Conservation (phyloP, 2,888 invertebrate species). For the Blastobasis lacticolella region DNA sequence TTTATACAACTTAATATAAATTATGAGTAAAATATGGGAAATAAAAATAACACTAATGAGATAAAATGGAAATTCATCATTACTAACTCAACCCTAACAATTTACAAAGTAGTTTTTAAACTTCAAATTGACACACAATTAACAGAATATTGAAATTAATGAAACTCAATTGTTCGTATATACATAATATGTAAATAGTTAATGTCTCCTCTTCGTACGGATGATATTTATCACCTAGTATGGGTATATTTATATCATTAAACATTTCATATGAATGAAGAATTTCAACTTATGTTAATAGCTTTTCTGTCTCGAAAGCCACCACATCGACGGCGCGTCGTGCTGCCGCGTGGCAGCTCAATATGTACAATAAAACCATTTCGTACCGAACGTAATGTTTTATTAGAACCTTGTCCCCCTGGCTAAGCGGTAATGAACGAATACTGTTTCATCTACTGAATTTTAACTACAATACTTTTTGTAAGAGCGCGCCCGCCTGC, state of each 20-base stretch:
- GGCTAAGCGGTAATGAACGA: background rate
- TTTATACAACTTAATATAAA: conserved; percentile 66
- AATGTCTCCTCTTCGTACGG: too few relatives aligned
- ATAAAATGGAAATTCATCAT: conserved; percentile 49
- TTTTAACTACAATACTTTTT: background rate
- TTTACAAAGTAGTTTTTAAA: conserved; percentile 55
- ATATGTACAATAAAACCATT: conserved; percentile 15
- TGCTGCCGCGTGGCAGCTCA: conserved; percentile 4
- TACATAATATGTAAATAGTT: conserved; percentile 26
- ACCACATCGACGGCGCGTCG: conserved; percentile 14
- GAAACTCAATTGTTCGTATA: conserved; percentile 49
- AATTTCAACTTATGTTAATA: conserved; percentile 15
- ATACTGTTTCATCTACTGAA: background rate
- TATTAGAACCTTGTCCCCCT: conserved; percentile 1
- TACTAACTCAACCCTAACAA: conserved; percentile 52
- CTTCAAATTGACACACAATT: conserved; percentile 32
- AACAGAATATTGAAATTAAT: conserved; percentile 29
- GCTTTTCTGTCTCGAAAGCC: conserved; percentile 24
- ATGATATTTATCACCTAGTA: conserved; percentile 10
- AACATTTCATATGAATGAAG: conserved; percentile 7
- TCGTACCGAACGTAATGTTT: conserved; percentile 8
- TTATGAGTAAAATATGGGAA: conserved; percentile 36
- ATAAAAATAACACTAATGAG: conserved; percentile 44
- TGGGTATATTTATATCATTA: conserved; percentile 14
- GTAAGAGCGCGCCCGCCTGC: background rate